phyloP scores from a whole-genome alignment of 2,113 vertebrate species.

The Thryonomys swinderianus region DNA sequence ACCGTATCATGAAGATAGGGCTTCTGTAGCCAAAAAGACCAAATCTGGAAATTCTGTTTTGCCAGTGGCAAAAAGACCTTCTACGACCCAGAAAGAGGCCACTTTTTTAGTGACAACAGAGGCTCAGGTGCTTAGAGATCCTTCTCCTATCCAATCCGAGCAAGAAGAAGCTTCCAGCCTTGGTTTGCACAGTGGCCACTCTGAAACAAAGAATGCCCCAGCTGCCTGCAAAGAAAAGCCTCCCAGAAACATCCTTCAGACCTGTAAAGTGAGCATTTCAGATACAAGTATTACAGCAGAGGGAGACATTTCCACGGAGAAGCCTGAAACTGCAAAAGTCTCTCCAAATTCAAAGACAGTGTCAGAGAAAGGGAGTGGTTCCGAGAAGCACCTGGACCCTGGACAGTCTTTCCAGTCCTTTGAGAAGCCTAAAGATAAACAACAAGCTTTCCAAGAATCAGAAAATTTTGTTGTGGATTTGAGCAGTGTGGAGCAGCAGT shows the following conservation, averaged over 20 bases:
- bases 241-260: background rate
- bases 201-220: background rate
- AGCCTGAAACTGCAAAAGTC: background rate
- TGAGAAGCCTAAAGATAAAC: background rate
- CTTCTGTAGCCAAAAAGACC: slow-evolving; percentile 19
- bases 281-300: background rate
- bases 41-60: background rate
- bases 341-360: background rate
- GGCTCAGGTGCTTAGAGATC: slow-evolving; percentile 27
- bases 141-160: background rate
- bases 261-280: background rate
- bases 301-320: background rate
- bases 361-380: background rate
- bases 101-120: background rate
- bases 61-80: slow-evolving; percentile 17
- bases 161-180: background rate
- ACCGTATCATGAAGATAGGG: background rate
- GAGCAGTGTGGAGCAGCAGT: background rate
- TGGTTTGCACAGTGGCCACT: background rate
- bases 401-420: background rate
- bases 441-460: background rate
- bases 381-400: background rate
- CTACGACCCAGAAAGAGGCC: slow-evolving; percentile 3
- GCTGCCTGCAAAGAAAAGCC: background rate
- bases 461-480: background rate